Conservation (phyloP, 2,797 vertebrate genomes). For the Macropodus opercularis region DNA sequence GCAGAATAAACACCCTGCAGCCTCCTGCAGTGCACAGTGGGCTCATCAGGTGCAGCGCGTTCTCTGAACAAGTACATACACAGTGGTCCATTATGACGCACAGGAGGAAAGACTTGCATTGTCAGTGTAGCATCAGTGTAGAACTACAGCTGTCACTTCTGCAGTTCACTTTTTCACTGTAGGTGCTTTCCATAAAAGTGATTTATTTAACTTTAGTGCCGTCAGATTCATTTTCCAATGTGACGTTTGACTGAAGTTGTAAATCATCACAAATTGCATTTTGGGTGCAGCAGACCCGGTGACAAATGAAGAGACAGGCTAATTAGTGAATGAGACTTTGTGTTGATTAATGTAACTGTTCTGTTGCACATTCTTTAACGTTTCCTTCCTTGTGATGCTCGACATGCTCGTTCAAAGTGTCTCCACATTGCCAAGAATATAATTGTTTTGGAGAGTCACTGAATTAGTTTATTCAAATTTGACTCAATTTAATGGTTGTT, state of each 20-base stretch:
- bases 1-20: slow-evolving; percentile 40
- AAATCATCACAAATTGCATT: too few species aligned
- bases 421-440: slow-evolving; percentile 10
- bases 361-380: slow-evolving; percentile 11
- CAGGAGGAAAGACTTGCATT: slow-evolving; percentile 9
- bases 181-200: too few species aligned
- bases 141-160: background rate
- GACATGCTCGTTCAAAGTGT: slow-evolving; percentile 14
- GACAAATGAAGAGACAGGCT: too few species aligned
- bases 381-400: background rate
- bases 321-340: background rate
- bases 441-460: slow-evolving; percentile 20
- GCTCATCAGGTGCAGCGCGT: slow-evolving; percentile 19
- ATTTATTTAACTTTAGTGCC: too few species aligned
- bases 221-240: too few species aligned
- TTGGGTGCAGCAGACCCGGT: too few species aligned
- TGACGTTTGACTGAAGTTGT: too few species aligned
- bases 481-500: slow-evolving; percentile 30
- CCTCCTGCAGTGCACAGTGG: slow-evolving; percentile 30
- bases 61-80: slow-evolving; percentile 14
- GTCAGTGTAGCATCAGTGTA: background rate
- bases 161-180: background rate
- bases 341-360: slow-evolving; percentile 11
- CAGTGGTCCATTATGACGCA: background rate
- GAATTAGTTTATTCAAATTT: slow-evolving; percentile 19